Base-by-base conservation (phyloP, 2,888 invertebrate genomes). In the Glomeris marginata region DNA sequence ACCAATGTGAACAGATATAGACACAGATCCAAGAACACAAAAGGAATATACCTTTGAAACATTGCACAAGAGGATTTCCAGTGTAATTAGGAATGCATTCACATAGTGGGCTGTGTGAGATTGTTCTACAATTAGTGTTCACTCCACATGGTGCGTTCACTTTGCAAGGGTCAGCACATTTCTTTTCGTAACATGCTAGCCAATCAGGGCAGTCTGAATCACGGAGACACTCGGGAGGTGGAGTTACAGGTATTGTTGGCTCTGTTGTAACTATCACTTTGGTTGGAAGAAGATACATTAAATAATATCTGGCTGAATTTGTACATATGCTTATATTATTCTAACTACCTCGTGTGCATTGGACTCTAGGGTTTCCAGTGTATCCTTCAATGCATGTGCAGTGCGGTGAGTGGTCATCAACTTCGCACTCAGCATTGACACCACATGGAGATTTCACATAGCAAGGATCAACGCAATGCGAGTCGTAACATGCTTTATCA, bases 141-240 rank as follows among this genome's bases (percentile, higher is more conserved):
- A 52, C 43, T 13, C 60, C 61, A 50, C 61, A 61, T 11, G 57
- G 56, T 6, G 28, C 43, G 28, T 71, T 68, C 58, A 65, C 41
- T 10, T 35, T 22, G 57, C 90, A 90, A 51, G 88, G 87, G 66
- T 81, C 84, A 59, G 50, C 49, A 49, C 60, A 60, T 28, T 52
- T 53, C 18, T 52, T 41, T 13, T 55, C 53, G 13, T 47, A 40
- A 43, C 64, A 64, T 34, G 58, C 58, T 41, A 57, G 56, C 2
- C 56, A 52, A 36, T 55, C 53, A 10, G 57, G 56, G 47, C 62
- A 62, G 37, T 60, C 59, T 16, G 55, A 49, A 54, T 62, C 55
- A 2, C 47, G 36, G 10, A 47, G 33, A 35, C 58, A 57, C 45
- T 55, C 54, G 13, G 21, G 41, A 41, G 47, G 18, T 13, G 47